phyloP scores from a whole-genome alignment of 2,797 vertebrate species.

The Poeciliopsis gracilis region DNA sequence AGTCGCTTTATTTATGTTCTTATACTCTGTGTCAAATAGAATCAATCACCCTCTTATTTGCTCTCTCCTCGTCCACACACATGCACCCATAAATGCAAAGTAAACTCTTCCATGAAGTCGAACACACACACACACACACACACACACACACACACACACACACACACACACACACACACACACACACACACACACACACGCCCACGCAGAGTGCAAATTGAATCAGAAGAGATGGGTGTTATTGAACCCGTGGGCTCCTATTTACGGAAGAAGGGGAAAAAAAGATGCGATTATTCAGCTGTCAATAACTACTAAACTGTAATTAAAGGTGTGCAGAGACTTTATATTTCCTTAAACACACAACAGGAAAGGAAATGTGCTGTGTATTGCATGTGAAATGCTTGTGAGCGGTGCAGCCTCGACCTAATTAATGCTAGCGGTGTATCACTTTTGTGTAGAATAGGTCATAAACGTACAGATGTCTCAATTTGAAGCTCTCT shows the following conservation, averaged over 20 bases:
- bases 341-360: constrained; percentile 32
- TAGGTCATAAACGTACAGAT: not conserved
- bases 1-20: constrained; percentile 55
- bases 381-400: constrained; percentile 12
- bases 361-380: constrained; percentile 19
- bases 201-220: constrained; percentile 4
- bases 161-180: constrained; percentile 6
- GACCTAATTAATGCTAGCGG: constrained; percentile 62
- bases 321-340: constrained; percentile 44
- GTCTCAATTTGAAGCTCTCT: not conserved
- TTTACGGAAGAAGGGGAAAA: constrained; percentile 40
- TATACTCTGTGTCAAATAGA: constrained; percentile 55
- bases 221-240: constrained; percentile 22
- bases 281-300: constrained; percentile 52
- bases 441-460: constrained; percentile 47
- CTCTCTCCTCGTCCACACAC: not conserved
- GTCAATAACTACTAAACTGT: constrained; percentile 62
- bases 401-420: constrained; percentile 19
- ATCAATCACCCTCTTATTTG: constrained; percentile 51
- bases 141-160: not conserved
- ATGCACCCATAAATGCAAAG: constrained; percentile 4
- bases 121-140: not conserved
- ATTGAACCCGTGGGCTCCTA: constrained; percentile 55
- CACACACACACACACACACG: not conserved
- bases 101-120: constrained; percentile 8